Percentiles rank a stretch among this genome's conserved stretches.
Evolutionary conservation across 1,140 invertebrate species (phyloP).

Genomic region (Heliothis subflexa): DNA sequence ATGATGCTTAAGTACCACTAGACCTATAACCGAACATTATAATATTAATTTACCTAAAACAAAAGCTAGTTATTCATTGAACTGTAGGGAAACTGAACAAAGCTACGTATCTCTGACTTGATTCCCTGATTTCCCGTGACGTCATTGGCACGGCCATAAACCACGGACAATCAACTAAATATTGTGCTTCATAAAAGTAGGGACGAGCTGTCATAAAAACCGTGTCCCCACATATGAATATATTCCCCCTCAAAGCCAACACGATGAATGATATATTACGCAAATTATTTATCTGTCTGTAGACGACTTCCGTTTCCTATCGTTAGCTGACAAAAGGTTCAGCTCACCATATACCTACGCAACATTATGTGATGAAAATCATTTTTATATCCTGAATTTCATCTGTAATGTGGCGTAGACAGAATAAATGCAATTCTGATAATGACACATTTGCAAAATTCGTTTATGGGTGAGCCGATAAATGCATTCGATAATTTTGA

Average conservation of each 20-base stretch:
- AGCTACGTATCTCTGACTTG: background rate
- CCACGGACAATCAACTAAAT: constrained; percentile 33
- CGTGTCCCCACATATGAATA: constrained; percentile 21
- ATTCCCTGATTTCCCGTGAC: constrained; percentile 19
- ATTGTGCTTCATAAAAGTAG: constrained; percentile 33
- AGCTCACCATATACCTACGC: background rate
- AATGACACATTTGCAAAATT: background rate
- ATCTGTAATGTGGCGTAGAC: background rate
- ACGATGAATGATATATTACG: constrained; percentile 46
- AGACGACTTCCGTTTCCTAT: constrained; percentile 46
- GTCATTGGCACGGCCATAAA: constrained; percentile 16
- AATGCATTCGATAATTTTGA: background rate
- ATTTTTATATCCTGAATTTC: background rate
- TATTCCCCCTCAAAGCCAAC: constrained; percentile 12
- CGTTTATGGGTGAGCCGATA: background rate
- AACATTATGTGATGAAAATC: constrained; percentile 32
- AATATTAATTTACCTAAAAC: too few species aligned
- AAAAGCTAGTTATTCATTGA: background rate
- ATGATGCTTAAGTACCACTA: too few species aligned
- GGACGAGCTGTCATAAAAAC: constrained; percentile 37
- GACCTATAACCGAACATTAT: too few species aligned
- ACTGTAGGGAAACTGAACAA: background rate
- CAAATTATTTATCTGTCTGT: constrained; percentile 46
- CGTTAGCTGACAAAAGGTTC: constrained; percentile 39
- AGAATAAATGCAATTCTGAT: background rate